A percentile compares a stretch with the other conserved stretches of the same genome.
Evolutionary conservation across 1,140 invertebrate species (phyloP).

Genomic region (Hyposmocoma kahamanoa): DNA sequence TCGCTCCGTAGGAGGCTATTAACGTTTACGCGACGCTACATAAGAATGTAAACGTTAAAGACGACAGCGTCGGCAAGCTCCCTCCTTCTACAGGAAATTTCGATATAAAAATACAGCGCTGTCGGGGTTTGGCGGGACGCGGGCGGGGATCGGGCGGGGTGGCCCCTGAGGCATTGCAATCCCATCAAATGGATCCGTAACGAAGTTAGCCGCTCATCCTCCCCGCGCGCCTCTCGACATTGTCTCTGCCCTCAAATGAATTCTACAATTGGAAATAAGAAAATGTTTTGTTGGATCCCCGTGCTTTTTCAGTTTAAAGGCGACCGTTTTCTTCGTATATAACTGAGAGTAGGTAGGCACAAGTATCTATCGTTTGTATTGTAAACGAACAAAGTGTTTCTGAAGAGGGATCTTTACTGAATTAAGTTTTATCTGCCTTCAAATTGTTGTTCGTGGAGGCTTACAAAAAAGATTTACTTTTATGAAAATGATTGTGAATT

Average conservation of each 20-base stretch:
- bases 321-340: constrained; percentile 53
- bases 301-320: constrained; percentile 67
- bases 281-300: constrained; percentile 69
- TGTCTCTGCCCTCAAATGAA: constrained; percentile 71
- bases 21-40: constrained; percentile 65
- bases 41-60: constrained; percentile 66
- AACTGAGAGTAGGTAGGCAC: constrained; percentile 22
- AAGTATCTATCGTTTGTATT: constrained; percentile 21
- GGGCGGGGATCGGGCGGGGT: constrained; percentile 42
- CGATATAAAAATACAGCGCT: constrained; percentile 50
- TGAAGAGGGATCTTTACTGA: constrained; percentile 27
- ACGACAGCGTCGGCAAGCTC: constrained; percentile 36
- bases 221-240: constrained; percentile 61
- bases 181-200: constrained; percentile 72
- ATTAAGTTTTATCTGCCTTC: constrained; percentile 25
- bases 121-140: constrained; percentile 39
- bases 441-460: constrained; percentile 16
- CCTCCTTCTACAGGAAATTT: constrained; percentile 28
- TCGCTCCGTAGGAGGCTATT: constrained; percentile 57
- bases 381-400: constrained; percentile 18
- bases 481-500: too few relatives aligned
- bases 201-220: constrained; percentile 71
- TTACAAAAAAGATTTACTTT: not conserved
- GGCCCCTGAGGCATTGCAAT: constrained; percentile 68
- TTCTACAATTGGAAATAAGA: constrained; percentile 73